Conservation (phyloP, 2,113 vertebrate genomes). For the Lophura nycthemera region DNA sequence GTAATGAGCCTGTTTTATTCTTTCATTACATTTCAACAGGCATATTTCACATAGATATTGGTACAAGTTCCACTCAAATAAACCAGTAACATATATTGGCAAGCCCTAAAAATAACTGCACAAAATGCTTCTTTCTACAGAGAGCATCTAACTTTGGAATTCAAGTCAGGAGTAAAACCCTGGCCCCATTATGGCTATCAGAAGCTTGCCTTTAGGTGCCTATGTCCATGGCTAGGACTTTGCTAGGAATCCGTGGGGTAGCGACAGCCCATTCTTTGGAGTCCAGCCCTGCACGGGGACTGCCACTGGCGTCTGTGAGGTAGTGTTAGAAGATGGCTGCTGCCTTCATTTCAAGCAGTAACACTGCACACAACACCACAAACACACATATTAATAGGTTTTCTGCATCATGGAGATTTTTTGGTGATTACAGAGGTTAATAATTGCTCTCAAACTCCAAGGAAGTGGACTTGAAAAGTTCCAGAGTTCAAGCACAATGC, state of each 20-base stretch:
- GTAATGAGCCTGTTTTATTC: constrained; percentile 32
- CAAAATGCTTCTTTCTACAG: not conserved
- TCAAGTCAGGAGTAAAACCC: not conserved
- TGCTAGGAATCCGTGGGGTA: accelerated
- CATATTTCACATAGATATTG: not conserved
- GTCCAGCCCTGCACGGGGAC: accelerated
- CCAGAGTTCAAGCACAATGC: constrained; percentile 50
- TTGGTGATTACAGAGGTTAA: constrained; percentile 25
- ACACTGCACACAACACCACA: accelerated
- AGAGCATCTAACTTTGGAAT: not conserved
- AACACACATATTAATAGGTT: accelerated
- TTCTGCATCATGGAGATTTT: not conserved
- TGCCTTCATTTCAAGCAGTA: not conserved
- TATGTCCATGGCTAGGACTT: not conserved
- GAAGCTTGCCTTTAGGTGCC: not conserved
- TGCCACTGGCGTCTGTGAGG: not conserved
- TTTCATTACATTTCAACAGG: not conserved
- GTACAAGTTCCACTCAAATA: not conserved
- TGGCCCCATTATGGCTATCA: not conserved
- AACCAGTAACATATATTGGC: not conserved
- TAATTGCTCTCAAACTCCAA: constrained; percentile 38
- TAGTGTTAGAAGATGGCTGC: not conserved
- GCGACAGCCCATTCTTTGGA: not conserved
- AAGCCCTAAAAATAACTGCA: not conserved
- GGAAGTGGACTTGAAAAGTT: constrained; percentile 60